Conservation (phyloP, 2,113 vertebrate genomes). For the Callithrix jacchus region DNA sequence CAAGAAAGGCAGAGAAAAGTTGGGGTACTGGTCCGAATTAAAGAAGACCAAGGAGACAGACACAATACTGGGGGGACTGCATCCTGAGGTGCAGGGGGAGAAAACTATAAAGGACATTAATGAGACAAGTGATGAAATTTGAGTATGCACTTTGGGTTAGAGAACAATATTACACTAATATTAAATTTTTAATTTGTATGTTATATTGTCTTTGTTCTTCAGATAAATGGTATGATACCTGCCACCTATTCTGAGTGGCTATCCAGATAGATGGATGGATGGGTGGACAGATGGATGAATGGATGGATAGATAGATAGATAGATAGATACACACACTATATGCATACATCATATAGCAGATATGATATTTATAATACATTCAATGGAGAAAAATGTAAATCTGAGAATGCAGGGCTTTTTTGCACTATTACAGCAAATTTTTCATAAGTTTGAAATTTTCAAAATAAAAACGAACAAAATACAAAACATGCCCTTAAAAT, state of each 20-base stretch:
- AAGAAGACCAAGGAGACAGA: not conserved
- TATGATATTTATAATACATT: not conserved
- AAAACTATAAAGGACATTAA: not conserved
- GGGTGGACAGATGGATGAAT: rapidly evolving
- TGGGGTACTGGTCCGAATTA: not conserved
- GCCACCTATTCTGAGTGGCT: not conserved
- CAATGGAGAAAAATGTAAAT: not conserved
- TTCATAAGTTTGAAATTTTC: not conserved
- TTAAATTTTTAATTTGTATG: not conserved
- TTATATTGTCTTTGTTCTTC: not conserved
- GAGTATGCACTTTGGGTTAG: not conserved
- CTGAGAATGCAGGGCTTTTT: not conserved
- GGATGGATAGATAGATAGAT: no score
- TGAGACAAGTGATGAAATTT: not conserved
- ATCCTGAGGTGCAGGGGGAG: not conserved
- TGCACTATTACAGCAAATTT: not conserved
- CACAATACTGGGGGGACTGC: no score
- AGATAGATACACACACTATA: not conserved
- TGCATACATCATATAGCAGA: not conserved
- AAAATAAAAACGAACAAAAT: not conserved
- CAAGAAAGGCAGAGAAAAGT: not conserved
- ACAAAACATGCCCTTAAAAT: not conserved
- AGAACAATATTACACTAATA: not conserved
- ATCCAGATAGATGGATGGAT: not conserved
- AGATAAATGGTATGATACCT: not conserved